Percentiles rank a stretch among this genome's conserved stretches.
These are phyloP conservation scores for Heterocephalus glaber DNA, from an alignment of 2,113 vertebrate genomes.

Conservation along the genomic window DNA sequence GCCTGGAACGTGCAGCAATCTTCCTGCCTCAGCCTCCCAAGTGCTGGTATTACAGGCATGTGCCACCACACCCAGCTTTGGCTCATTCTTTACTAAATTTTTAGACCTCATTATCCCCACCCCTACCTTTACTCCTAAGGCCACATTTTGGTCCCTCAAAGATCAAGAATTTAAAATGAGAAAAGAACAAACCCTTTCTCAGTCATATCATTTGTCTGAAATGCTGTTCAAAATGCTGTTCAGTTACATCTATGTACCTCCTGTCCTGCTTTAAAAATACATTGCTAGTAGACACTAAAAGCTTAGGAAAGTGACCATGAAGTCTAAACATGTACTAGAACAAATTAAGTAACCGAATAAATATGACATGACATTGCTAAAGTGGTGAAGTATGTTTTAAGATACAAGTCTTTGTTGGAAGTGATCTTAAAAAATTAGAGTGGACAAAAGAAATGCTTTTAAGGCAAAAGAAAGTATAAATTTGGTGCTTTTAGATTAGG, in stretches of 20 bases:
- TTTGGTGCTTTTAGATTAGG: not conserved
- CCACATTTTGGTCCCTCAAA: not conserved
- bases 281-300: not conserved
- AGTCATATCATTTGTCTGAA: not conserved
- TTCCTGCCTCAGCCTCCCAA: not conserved
- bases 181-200: not conserved
- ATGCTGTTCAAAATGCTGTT: not conserved
- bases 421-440: not conserved
- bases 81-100: not conserved
- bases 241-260: not conserved
- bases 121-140: not conserved
- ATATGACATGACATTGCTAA: constrained; percentile 29
- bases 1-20: not conserved
- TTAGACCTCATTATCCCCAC: not conserved
- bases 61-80: not conserved
- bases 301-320: not conserved
- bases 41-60: not conserved
- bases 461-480: not conserved
- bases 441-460: not conserved
- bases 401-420: constrained; percentile 13
- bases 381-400: constrained; percentile 24
- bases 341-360: constrained; percentile 46
- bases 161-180: not conserved
- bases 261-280: not conserved
- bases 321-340: constrained; percentile 29